Evolutionary conservation across 53 echinoderm and acorn worm species (phyloP).

Genomic region (Arbacia lixula): DNA sequence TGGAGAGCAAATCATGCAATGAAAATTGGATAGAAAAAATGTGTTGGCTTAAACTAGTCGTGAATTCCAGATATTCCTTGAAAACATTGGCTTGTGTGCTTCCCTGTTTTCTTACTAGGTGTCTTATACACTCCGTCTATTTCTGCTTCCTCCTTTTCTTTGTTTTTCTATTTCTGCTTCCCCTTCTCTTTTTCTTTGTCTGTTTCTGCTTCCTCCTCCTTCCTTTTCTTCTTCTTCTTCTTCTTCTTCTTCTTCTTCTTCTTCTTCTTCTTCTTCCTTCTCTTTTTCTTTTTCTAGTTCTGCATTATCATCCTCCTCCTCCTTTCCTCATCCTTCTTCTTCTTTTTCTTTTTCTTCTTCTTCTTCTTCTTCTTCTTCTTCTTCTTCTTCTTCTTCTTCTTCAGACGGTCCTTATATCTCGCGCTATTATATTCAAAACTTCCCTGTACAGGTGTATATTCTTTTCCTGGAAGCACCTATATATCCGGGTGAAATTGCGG

Average conservation of each 20-base stretch:
- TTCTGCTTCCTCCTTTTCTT: too few relatives aligned
- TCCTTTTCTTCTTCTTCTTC: background rate
- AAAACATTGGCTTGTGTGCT: too few relatives aligned
- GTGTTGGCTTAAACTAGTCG: too few relatives aligned
- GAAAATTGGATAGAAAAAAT: too few relatives aligned
- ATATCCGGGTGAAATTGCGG: too few relatives aligned
- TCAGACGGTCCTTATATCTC: background rate
- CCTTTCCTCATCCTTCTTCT: background rate
- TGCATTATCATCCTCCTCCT: background rate
- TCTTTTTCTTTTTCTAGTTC: background rate
- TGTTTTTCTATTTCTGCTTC: too few relatives aligned
- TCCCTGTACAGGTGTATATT: background rate
- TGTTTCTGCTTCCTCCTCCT: background rate
- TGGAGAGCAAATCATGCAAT: too few relatives aligned
- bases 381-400: background rate
- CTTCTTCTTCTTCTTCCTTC: background rate
- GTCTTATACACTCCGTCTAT: too few relatives aligned
- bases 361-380: too few relatives aligned
- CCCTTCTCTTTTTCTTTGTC: background rate
- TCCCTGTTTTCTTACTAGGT: too few relatives aligned
- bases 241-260: background rate
- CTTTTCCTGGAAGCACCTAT: too few relatives aligned
- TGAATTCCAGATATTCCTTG: too few relatives aligned
- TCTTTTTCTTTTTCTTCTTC: background rate
- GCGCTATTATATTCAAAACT: background rate